Conservation (phyloP, 2,113 vertebrate genomes). For the Elaphurus davidianus region DNA sequence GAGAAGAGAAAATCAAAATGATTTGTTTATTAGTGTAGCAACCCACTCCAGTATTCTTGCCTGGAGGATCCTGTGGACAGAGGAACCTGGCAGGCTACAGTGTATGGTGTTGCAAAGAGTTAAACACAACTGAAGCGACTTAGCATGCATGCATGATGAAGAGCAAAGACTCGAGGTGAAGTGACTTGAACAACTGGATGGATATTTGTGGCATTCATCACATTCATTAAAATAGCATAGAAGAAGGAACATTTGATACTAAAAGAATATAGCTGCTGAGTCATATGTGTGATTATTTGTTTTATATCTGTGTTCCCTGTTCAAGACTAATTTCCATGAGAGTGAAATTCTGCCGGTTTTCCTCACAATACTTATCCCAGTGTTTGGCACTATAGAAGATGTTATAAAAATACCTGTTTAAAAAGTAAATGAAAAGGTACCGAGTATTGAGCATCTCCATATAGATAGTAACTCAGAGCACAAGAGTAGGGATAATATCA, state of each 20-base stretch:
- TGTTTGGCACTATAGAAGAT: neutral
- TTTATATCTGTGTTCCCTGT: neutral
- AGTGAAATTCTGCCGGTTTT: neutral
- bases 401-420: neutral
- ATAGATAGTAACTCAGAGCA: neutral
- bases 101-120: neutral
- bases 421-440: neutral
- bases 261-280: neutral
- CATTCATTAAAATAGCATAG: neutral
- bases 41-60: neutral
- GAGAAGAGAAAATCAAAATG: neutral
- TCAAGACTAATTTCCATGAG: neutral
- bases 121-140: neutral
- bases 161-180: neutral
- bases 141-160: neutral
- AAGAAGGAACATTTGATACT: neutral
- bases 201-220: neutral
- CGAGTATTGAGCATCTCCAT: neutral
- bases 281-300: neutral
- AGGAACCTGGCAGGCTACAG: neutral
- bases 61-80: neutral
- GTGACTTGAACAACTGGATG: neutral
- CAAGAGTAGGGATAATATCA: neutral
- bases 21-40: neutral
- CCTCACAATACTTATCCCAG: neutral